These are phyloP conservation scores for Bibio marci DNA, from an alignment of 2,888 invertebrate genomes.

Conservation along the genomic window DNA sequence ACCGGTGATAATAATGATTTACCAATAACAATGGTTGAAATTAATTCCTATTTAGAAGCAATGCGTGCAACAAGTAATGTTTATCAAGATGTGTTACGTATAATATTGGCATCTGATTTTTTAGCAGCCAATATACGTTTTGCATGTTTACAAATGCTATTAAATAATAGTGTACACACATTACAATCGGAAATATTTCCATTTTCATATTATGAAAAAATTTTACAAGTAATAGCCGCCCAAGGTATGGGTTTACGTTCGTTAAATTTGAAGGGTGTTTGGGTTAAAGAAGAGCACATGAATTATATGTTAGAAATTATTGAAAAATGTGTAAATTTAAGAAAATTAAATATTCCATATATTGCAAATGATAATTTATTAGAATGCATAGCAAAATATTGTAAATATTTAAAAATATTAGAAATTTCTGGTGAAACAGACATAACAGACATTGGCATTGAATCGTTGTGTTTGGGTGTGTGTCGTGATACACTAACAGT, in stretches of 20 bases:
- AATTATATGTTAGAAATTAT: slow-evolving; percentile 41
- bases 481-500: slow-evolving; percentile 39
- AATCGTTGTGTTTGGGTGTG: slow-evolving; percentile 34
- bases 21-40: slow-evolving; percentile 38
- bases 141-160: slow-evolving; percentile 43
- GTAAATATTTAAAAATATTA: slow-evolving; percentile 38
- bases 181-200: slow-evolving; percentile 53
- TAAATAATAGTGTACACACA: slow-evolving; percentile 46
- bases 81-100: slow-evolving; percentile 46
- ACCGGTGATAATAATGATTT: slow-evolving; percentile 30
- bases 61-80: slow-evolving; percentile 48
- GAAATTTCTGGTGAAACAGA: slow-evolving; percentile 55
- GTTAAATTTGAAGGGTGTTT: slow-evolving; percentile 53
- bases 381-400: slow-evolving; percentile 37
- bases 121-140: slow-evolving; percentile 49
- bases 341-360: slow-evolving; percentile 46
- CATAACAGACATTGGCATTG: slow-evolving; percentile 46
- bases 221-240: slow-evolving; percentile 43
- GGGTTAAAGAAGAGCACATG: slow-evolving; percentile 53
- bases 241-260: slow-evolving; percentile 45
- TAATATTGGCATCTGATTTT: slow-evolving; percentile 45
- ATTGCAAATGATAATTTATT: slow-evolving; percentile 52
- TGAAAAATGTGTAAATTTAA: slow-evolving; percentile 38
- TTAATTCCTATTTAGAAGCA: slow-evolving; percentile 39
- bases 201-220: slow-evolving; percentile 49